phyloP scores from a whole-genome alignment of 2,888 invertebrate species.

The Eristalis pertinax region DNA sequence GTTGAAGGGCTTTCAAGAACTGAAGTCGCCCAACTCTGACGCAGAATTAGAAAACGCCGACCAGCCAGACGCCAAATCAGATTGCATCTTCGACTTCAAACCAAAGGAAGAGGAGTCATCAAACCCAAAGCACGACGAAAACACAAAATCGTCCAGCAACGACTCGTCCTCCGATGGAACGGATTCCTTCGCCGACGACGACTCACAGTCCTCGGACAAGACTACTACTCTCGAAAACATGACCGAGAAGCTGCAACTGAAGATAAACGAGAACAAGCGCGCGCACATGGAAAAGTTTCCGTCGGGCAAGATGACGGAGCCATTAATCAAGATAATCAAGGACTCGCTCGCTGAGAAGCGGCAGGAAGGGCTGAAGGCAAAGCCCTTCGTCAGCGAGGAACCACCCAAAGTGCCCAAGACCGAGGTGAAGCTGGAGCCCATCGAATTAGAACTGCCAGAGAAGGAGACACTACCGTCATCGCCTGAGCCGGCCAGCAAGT shows the following conservation, averaged over 20 bases:
- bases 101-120: slow-evolving; percentile 74
- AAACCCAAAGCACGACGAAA: slow-evolving; percentile 74
- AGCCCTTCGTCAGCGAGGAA: slow-evolving; percentile 74
- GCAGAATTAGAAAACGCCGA: slow-evolving; percentile 79
- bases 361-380: slow-evolving; percentile 75
- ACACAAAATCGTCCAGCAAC: slow-evolving; percentile 77
- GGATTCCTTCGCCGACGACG: slow-evolving; percentile 80
- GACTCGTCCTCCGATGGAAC: slow-evolving; percentile 79
- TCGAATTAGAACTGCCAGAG: slow-evolving; percentile 31
- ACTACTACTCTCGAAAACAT: slow-evolving; percentile 77
- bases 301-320: slow-evolving; percentile 67
- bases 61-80: slow-evolving; percentile 28
- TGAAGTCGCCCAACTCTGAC: slow-evolving; percentile 83
- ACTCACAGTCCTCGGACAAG: slow-evolving; percentile 81
- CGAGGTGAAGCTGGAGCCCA: slow-evolving; percentile 57
- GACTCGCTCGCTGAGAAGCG: slow-evolving; percentile 76
- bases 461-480: slow-evolving; percentile 65
- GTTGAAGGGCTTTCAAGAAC: slow-evolving; percentile 89
- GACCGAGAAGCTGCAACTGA: slow-evolving; percentile 77
- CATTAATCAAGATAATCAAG: slow-evolving; percentile 76
- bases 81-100: slow-evolving; percentile 65
- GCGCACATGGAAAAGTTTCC: slow-evolving; percentile 74
- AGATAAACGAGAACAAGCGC: slow-evolving; percentile 76
- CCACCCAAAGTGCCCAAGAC: slow-evolving; percentile 56
- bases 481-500: slow-evolving; percentile 40